Conservation (phyloP, 2,888 invertebrate species). For the Trichacis sp. region DNA sequence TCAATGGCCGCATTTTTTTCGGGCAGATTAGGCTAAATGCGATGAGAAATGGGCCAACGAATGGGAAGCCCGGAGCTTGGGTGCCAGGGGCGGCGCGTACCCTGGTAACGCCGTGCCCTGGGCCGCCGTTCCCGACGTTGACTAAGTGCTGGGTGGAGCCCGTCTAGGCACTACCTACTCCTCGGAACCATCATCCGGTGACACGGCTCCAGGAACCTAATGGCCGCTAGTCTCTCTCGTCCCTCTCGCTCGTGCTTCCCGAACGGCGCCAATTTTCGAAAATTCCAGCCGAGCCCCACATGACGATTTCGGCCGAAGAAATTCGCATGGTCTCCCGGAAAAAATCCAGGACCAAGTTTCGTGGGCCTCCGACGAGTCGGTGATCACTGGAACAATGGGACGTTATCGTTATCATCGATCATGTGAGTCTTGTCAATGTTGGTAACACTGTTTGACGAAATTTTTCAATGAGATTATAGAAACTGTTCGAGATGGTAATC, state of each 20-base stretch:
- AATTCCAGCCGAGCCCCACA: too few species aligned
- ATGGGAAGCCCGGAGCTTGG: constrained; percentile 68
- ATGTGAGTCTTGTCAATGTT: too few species aligned
- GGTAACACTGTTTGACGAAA: too few species aligned
- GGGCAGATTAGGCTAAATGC: constrained; percentile 67
- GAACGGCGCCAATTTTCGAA: constrained; percentile 33
- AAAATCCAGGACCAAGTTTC: too few species aligned
- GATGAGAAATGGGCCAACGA: constrained; percentile 69
- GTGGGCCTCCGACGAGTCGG: too few species aligned
- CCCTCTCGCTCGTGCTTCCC: constrained; percentile 50
- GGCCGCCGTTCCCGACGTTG: constrained; percentile 70
- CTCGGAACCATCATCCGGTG: constrained; percentile 65
- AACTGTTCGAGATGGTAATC: too few species aligned
- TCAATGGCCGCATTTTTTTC: constrained; percentile 66
- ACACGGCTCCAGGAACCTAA: constrained; percentile 53
- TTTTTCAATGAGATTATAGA: too few species aligned
- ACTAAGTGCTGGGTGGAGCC: constrained; percentile 72
- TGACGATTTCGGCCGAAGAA: too few species aligned
- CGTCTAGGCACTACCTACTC: constrained; percentile 68
- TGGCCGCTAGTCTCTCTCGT: constrained; percentile 57
- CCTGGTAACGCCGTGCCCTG: constrained; percentile 74
- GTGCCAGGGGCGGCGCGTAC: constrained; percentile 72
- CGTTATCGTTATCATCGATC: too few species aligned
- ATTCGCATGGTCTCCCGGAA: too few species aligned
- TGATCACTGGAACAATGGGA: too few species aligned